Base-by-base conservation (phyloP, 2,888 invertebrate genomes). In the Tachina grossa region DNA sequence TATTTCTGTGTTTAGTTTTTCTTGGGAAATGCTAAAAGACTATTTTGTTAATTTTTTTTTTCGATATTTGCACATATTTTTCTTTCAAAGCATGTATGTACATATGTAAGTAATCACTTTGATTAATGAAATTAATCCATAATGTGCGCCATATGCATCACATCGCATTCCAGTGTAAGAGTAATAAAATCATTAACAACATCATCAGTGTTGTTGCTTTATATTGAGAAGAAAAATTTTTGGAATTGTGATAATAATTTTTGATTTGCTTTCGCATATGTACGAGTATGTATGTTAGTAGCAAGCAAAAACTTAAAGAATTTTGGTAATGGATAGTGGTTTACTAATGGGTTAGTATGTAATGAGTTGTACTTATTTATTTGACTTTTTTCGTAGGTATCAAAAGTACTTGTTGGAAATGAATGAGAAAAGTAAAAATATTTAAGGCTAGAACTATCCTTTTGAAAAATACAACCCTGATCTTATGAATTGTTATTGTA, bases 71-170 rank as follows among this genome's bases (percentile, higher is more conserved):
- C 72, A 72, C 75, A 59, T 72, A 53, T 69, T 78, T 65, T 59
- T 43, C 57, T 57, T 9, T 16, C 16, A 11, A 59, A 75, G 57
- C 72, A 88, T 88, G 87, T 57, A 66, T 88, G 13, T 13, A 5
- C n/a, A n/a, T n/a, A n/a, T n/a, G 49, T 47, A 14, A 45, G 49
- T 47, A 49, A 47, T 81, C 87, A 88, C 88, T 89, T 89, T 90
- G 89, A 90, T 89, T 91, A 90, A 90, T 91, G 90, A 89, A 91
- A 91, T 91, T 90, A 91, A 91, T 90, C 88, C 89, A 90, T 90
- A 89, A 74, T 89, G 89, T 77, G 88, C 87, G 86, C 88, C 91
- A 91, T 90, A 91, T 90, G 86, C 53, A 65, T 6, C 31, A 68
- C 74, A 78, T 57, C 53, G 55, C 22, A 65, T 57, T 72, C 14